phyloP scores from a whole-genome alignment of 2,113 vertebrate genomes.

The Menidia beryllina region DNA sequence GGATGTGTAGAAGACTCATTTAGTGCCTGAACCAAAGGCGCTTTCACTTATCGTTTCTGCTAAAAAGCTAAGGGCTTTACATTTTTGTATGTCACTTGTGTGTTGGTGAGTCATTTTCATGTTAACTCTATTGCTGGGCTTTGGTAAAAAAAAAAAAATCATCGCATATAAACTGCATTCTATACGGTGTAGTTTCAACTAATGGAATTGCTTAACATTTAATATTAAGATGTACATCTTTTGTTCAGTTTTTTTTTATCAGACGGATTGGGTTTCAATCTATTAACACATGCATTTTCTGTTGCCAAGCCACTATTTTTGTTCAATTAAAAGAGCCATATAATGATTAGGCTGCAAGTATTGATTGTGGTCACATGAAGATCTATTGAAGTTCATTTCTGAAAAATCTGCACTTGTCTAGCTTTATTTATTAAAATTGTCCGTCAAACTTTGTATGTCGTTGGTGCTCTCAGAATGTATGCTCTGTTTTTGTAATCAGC shows the following conservation, averaged over 20 bases:
- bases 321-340: no score
- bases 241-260: no score
- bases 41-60: constrained; percentile 15
- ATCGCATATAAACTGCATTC: no score
- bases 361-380: background rate
- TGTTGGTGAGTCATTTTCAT: background rate
- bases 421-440: constrained; percentile 27
- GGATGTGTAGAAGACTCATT: background rate
- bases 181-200: no score
- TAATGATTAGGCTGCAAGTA: no score
- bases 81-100: background rate
- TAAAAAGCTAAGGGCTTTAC: constrained; percentile 3
- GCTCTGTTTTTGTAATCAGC: constrained; percentile 8
- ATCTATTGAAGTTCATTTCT: background rate
- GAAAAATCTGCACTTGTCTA: background rate
- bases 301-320: no score
- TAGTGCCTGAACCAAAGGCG: constrained; percentile 2
- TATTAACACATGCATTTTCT: no score
- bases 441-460: background rate
- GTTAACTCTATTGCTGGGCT: no score
- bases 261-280: no score
- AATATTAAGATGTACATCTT: no score
- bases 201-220: no score
- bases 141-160: no score
- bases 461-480: background rate